phyloP scores from a whole-genome alignment of 92 coral and sea anemone genomes.

The Anthopleura xanthogrammica region DNA sequence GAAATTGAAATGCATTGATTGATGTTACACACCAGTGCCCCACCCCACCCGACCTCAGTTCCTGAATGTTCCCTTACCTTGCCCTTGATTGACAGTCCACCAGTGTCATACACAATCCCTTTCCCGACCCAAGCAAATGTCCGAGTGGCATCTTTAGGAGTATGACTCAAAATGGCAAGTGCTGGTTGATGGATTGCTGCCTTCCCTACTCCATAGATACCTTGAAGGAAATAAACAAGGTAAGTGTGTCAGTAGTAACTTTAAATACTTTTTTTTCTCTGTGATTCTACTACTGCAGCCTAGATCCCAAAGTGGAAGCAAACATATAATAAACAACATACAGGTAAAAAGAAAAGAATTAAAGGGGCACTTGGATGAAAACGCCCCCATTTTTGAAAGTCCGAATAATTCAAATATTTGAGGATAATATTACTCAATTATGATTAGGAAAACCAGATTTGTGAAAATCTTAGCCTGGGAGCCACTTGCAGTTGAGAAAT shows the following conservation, averaged over 20 bases:
- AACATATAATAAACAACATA: background rate
- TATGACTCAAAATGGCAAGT: constrained; percentile 86
- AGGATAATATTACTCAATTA: no score
- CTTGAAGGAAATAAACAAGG: constrained; percentile 23
- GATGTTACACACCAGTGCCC: background rate
- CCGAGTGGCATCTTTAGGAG: constrained; percentile 72
- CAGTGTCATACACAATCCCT: constrained; percentile 98
- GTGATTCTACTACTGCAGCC: no score
- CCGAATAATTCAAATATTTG: no score
- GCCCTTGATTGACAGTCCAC: constrained; percentile 89
- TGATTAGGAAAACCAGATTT: no score
- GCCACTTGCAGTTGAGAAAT: no score
- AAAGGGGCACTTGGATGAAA: no score
- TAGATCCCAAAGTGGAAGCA: no score
- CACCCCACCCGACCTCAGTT: background rate
- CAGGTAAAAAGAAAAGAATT: no score
- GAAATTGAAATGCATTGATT: no score
- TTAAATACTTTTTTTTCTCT: no score
- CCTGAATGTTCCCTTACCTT: constrained; percentile 54
- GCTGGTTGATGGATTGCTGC: constrained; percentile 92
- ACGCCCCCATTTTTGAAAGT: no score
- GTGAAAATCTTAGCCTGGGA: no score
- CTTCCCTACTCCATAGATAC: constrained; percentile 94
- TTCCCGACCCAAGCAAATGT: constrained; percentile 97
- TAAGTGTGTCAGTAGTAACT: background rate